phyloP scores from a whole-genome alignment of 2,888 invertebrate species.

The Anodontia alba region DNA sequence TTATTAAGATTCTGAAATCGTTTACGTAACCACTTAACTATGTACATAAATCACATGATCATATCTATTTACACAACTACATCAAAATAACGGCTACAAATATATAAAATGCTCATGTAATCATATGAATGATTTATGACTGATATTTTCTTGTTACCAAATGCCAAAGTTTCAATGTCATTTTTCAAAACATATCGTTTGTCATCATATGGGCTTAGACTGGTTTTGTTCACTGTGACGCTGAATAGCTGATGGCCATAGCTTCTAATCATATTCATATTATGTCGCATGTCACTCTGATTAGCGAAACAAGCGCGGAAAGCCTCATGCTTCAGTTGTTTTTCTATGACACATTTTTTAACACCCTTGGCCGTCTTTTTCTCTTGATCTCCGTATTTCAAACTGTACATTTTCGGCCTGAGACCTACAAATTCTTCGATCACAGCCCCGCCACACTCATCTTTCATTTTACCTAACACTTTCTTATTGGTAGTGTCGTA shows the following conservation, averaged over 20 bases:
- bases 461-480: too few relatives aligned
- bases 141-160: slow-evolving; percentile 20
- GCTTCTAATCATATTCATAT: slow-evolving; percentile 39
- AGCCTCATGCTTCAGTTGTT: slow-evolving; percentile 38
- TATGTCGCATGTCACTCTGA: slow-evolving; percentile 1
- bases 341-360: slow-evolving; percentile 38
- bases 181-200: slow-evolving; percentile 31
- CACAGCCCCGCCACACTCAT: slow-evolving; percentile 21
- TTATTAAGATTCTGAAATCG: too few relatives aligned
- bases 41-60: background rate
- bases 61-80: too few relatives aligned
- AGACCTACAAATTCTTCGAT: slow-evolving; percentile 35
- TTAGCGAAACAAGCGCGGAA: slow-evolving; percentile 28
- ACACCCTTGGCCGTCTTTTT: slow-evolving; percentile 22
- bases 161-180: slow-evolving; percentile 21
- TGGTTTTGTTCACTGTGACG: slow-evolving; percentile 27
- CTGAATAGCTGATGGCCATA: slow-evolving; percentile 37
- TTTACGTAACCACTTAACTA: background rate
- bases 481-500: slow-evolving; percentile 23
- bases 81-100: too few relatives aligned
- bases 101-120: background rate
- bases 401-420: slow-evolving; percentile 40
- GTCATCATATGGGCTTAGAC: slow-evolving; percentile 37
- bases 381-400: slow-evolving; percentile 18
- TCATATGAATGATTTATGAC: slow-evolving; percentile 19